Evolutionary conservation across 2,113 vertebrate species (phyloP), one percentile per base, ranked within the genome.

Genomic region (Passerina amoena): DNA sequence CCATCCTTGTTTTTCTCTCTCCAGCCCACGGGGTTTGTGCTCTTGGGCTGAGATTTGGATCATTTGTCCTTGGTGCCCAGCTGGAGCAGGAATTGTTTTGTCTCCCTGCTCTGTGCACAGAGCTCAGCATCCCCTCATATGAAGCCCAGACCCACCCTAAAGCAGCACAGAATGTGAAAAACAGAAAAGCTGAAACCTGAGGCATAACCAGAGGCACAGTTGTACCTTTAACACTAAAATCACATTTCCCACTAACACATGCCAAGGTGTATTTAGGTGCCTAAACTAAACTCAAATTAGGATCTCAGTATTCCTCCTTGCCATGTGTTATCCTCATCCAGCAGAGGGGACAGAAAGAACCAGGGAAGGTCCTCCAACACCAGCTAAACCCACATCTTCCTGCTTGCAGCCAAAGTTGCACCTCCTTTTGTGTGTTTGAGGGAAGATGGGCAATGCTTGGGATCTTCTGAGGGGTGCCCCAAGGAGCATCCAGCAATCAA

Each of bases 311-410:
- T 6, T 47, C 28, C 22, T 42, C 13, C 61, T 33, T 27, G 33
- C 51, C 30, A 7, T 0, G 3, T 8, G 25, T 35, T 35, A 27
- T 19, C 54, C 50, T 31, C 53, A 3, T 0, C 30, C 35, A 50
- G 83, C 47, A 76, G 20, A 45, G 27, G 37, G 16, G 9, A 10
- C 1, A 5, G 9, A 22, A 31, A 70, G 82, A 54, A 28, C 2
- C 1, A 4, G 33, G 31, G 20, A 37, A 64, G 37, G 5, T 73
- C 73, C 47, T 48, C 57, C 63, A 81, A 5, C 50, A 63, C 8
- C 37, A 35, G 40, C 60, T 5, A 23, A 42, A 86, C 1, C 66
- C 10, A 31, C 0, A 3, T 42, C 18, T 50, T 40, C 48, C 63
- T 45, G 38, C 92, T 48, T 45, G 37, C 84, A 81, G 35, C 40